Percentiles rank a stretch among this genome's conserved stretches.
phyloP scores from a whole-genome alignment of 2,797 vertebrate genomes.

The Platyrinchus mystaceus region DNA sequence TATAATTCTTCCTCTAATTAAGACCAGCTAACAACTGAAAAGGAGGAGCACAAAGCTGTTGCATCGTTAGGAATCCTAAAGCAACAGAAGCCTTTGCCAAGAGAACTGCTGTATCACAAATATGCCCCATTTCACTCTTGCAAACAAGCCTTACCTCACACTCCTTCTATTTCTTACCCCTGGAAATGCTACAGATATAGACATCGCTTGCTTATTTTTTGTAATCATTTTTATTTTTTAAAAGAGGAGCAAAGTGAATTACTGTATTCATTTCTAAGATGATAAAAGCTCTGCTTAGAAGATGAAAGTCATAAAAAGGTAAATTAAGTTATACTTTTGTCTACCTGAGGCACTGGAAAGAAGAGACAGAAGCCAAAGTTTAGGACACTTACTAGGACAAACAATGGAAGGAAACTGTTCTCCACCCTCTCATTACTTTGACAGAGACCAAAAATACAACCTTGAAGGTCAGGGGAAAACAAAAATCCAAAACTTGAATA shows the following conservation, averaged over 20 bases:
- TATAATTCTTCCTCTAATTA: not conserved
- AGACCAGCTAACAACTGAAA: not conserved
- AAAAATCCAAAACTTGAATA: conserved; percentile 2
- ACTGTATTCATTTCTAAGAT: not conserved
- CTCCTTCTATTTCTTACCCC: not conserved
- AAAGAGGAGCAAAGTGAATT: not conserved
- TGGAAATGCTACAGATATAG: not conserved
- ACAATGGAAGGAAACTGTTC: conserved; percentile 49
- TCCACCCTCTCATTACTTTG: conserved; percentile 11
- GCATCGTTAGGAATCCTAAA: not conserved
- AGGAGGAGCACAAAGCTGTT: not conserved
- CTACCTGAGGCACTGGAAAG: not conserved
- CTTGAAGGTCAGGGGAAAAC: conserved; percentile 17
- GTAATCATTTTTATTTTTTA: not conserved
- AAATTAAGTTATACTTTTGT: not conserved
- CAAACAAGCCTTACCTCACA: not conserved
- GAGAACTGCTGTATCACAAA: not conserved
- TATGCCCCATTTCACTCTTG: not conserved
- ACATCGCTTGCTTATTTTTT: not conserved
- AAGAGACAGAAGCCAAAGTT: conserved; percentile 1
- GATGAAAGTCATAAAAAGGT: not conserved
- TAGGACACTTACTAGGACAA: not conserved
- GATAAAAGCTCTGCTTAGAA: not conserved
- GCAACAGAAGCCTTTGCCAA: not conserved
- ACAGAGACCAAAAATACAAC: conserved; percentile 26